These are phyloP conservation scores for Pachyrhynchus sulphureomaculatus DNA, from an alignment of 1,140 invertebrate species.

Conservation along the genomic window DNA sequence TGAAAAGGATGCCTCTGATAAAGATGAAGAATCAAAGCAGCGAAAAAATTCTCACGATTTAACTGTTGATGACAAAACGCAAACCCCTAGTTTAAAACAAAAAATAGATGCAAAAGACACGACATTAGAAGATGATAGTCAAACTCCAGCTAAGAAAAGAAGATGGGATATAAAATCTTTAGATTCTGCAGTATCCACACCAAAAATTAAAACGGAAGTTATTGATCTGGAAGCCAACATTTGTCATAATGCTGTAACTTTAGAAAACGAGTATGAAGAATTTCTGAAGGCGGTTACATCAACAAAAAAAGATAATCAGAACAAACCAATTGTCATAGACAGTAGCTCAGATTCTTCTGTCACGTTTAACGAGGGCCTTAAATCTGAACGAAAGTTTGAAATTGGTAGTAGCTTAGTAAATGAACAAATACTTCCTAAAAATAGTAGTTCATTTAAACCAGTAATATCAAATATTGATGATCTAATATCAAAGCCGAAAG, in stretches of 20 bases:
- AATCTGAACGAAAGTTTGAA: neutral
- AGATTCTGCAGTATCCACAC: neutral
- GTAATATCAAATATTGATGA: neutral
- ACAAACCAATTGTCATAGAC: constrained; percentile 3
- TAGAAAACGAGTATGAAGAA: constrained; percentile 49
- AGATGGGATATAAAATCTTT: constrained; percentile 18
- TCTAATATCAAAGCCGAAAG: neutral
- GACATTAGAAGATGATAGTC: neutral
- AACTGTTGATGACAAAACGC: constrained; percentile 32
- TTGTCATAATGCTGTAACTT: constrained; percentile 15
- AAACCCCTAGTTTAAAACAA: too few species aligned
- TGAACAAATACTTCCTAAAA: neutral
- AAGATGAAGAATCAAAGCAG: constrained; percentile 11
- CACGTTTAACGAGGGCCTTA: neutral
- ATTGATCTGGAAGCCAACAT: constrained; percentile 8
- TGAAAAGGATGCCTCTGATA: constrained; percentile 10
- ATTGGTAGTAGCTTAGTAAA: neutral
- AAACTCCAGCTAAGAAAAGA: neutral
- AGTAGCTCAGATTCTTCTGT: constrained; percentile 6
- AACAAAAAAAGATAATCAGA: neutral
- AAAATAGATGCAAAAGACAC: too few species aligned
- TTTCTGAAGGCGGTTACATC: constrained; percentile 45
- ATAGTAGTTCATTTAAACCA: neutral
- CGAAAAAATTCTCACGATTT: constrained; percentile 30
- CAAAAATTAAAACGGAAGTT: neutral